Evolutionary conservation across 2,797 vertebrate genomes (phyloP), one percentile per base, ranked within the genome.

Genomic region (Spinus olivaceus): DNA sequence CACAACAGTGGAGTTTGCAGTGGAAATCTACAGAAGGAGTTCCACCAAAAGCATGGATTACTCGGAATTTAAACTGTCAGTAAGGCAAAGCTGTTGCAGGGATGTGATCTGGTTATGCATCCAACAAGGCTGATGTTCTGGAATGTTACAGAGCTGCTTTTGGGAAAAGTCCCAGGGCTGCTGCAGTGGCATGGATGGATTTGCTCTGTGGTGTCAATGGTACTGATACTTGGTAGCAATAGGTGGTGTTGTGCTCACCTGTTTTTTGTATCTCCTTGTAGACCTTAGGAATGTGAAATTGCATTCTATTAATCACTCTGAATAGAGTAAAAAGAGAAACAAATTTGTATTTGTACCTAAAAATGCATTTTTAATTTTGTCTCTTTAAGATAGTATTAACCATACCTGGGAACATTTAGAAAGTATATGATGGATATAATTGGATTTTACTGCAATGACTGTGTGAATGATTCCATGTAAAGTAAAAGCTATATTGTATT

Each of bases 391-490:
- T 49, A 21, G 19, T 10, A 42, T 63, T 79, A 19, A 19, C n/a
- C 8, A 3, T 81, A 59, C 51, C 14, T 71, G 59, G 44, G 71
- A 87, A 54, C 30, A 56, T 87, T 83, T 87, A 73, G 74, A 59
- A 92, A 81, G 44, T 60, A 54, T 66, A 30, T 76, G 73, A 57
- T 73, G 74, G 83, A 54, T 92, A 50, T 93, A 87, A 88, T 85
- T 86, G 67, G 60, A 73, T 96, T 95, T 95, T 89, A 72, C 61
- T 77, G 56, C 84, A 84, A 28, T 79, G 73, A 47, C 27, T 81
- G 25, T 66, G 67, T 71, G 85, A 92, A 65, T 14, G 16, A 51
- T 88, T 59, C 72, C n/a, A 1, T 84, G 82, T 70, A 51, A 96
- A 91, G 42, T 65, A 65, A 90, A 94, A 92, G 30, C 44, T 74